Base-by-base conservation (phyloP, 2,888 invertebrate genomes). In the Diaphora mendica region DNA sequence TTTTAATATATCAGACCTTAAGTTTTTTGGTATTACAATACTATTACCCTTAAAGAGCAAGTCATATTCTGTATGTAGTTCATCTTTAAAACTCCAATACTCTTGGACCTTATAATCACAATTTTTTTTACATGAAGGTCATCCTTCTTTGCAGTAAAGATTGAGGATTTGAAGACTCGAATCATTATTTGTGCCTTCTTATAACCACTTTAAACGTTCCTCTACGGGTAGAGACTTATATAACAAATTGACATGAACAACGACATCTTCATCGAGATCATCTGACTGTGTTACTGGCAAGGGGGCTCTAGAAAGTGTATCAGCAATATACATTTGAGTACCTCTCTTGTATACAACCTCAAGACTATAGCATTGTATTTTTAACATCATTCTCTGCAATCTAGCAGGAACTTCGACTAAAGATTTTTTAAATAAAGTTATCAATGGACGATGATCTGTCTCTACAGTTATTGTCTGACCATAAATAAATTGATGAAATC, bases 341-440 rank as follows among this genome's bases (percentile, higher is more conserved):
- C 79, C 79, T 72, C 70, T 75, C 23, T 74, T 77, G 70, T 82
- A 82, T 51, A 73, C 39, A 11, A 84, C 80, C 66, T 73, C 73
- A 64, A 83, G 42, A 74, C 68, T 48, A 73, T 81, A 80, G 2
- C 67, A 33, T 72, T 82, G 81, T 66, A 82, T 70, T 70, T 68
- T 74, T 8, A 83, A 70, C 78, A 79, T 81, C 76, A 83, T 79
- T 76, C 79, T 71, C 76, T 82, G 80, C 2, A 82, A 48, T 26
- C 79, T 33, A 65, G 72, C 62, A 44, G 79, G 80, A 20, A 83
- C 77, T 33, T 78, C 77, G 17, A 51, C 26, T 74, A 83, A 71
- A 51, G 80, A 51, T 35, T 83, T 81, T 76, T 79, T 78, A 68
- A 82, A 81, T 15, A 81, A 67, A 20, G 77, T 79, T 13, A 79